Evolutionary conservation across 1,140 invertebrate species (phyloP), one percentile per base, ranked within the genome.

Genomic region (Megalopta genalis): DNA sequence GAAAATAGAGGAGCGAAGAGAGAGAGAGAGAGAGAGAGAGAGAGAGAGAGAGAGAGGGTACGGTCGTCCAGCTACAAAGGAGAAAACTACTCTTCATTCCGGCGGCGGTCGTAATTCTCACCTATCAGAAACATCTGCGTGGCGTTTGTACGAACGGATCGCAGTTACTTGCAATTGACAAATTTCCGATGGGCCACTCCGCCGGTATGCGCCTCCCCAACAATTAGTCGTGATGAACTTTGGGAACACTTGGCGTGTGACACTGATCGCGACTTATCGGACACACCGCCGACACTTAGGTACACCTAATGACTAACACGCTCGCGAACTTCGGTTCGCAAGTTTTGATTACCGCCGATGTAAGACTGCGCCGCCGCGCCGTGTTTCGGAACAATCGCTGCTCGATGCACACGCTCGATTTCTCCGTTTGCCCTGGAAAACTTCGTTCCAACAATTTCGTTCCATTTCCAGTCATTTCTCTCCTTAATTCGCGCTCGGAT

Each of bases 121-220:
- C 71, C 84, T 85, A 83, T 86, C 84, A 86, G 68, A 72, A 86
- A 86, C 84, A 86, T 86, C 84, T 86, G 84, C 63, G 80, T 82
- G 76, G 85, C 73, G 75, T 80, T 71, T 67, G 77, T 67, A 78
- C 73, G 72, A 86, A 81, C 81, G 81, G 81, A 65, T 76, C 81
- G 49, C 68, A 78, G 75, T 86, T 86, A 80, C 77, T 82, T 86
- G 85, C 85, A 86, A 86, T 83, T 86, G 85, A 83, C 81, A 86
- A 86, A 86, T 86, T 86, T 86, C 85, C 85, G 74, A 86, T 86
- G 84, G 62, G 77, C 70, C 60, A 85, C 75, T 86, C 32, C 14
- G 42, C 10, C 78, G 84, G 74, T 75, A 65, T 80, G 68, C 73
- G 77, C 77, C 69, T 84, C 83, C 84, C 37, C 70, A 65, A 86